Percentiles rank a stretch among this genome's conserved stretches.
phyloP scores from a whole-genome alignment of 1,140 invertebrate species.

The Trachymyrmex septentrionalis region DNA sequence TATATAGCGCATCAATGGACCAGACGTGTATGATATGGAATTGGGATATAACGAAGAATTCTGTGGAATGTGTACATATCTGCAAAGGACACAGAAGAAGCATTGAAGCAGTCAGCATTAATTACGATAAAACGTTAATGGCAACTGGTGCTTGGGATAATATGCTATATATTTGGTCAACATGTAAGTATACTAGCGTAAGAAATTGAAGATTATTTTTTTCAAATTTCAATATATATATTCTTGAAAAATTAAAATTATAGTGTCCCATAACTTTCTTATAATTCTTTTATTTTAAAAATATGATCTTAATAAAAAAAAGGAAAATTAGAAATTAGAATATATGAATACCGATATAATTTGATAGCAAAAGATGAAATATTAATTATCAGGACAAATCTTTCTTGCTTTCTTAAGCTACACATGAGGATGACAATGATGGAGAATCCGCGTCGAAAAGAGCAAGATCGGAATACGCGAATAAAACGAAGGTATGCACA shows the following conservation, averaged over 20 bases:
- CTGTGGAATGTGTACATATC: slow-evolving; percentile 92
- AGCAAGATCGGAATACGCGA: slow-evolving; percentile 80
- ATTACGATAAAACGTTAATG: slow-evolving; percentile 89
- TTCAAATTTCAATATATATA: not conserved
- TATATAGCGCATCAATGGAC: slow-evolving; percentile 94
- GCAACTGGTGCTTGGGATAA: slow-evolving; percentile 98
- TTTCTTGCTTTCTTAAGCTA: slow-evolving; percentile 73
- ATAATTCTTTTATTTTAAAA: slow-evolving; percentile 25
- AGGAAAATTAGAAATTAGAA: not conserved
- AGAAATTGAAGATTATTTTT: not conserved
- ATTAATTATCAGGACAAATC: not conserved
- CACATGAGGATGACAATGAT: slow-evolving; percentile 82
- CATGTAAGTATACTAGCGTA: slow-evolving; percentile 85
- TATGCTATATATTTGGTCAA: slow-evolving; percentile 92
- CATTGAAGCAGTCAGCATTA: slow-evolving; percentile 94
- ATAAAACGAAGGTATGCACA: slow-evolving; percentile 81
- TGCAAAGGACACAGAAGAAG: slow-evolving; percentile 96
- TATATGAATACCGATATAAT: not conserved
- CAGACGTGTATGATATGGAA: slow-evolving; percentile 97
- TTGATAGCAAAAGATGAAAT: not conserved
- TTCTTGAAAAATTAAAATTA: slow-evolving; percentile 2
- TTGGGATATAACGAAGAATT: slow-evolving; percentile 92
- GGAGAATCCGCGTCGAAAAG: slow-evolving; percentile 86
- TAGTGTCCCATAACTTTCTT: not conserved
- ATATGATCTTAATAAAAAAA: not conserved